Evolutionary conservation across 1,140 invertebrate species (phyloP).

Genomic region (Gonioctena quinquepunctata): DNA sequence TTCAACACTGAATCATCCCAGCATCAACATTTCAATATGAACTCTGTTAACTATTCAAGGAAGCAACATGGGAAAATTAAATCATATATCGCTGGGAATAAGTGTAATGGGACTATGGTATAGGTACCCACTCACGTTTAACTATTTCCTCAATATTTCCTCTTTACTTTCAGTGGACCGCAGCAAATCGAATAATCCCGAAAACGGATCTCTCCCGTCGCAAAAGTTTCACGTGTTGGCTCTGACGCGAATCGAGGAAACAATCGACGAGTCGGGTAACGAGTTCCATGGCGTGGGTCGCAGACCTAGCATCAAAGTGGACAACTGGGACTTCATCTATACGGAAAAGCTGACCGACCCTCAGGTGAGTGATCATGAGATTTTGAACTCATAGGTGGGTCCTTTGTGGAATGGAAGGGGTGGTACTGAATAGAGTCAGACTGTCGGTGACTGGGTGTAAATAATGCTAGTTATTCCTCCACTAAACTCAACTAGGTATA

Average conservation of each 20-base stretch:
- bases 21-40: too few relatives aligned
- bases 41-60: too few relatives aligned
- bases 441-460: too few relatives aligned
- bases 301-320: constrained; percentile 43
- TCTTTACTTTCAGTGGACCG: neutral
- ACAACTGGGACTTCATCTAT: constrained; percentile 51
- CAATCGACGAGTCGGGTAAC: constrained; percentile 7
- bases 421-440: neutral
- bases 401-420: neutral
- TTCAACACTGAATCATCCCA: too few relatives aligned
- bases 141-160: too few relatives aligned
- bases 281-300: constrained; percentile 13
- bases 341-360: constrained; percentile 28
- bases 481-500: too few relatives aligned
- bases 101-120: too few relatives aligned
- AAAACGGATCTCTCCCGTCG: neutral
- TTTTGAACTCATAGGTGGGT: neutral
- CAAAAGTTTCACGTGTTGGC: constrained; percentile 49
- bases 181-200: neutral
- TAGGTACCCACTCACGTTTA: too few relatives aligned
- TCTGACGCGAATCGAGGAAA: constrained; percentile 43
- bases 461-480: too few relatives aligned
- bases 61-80: too few relatives aligned
- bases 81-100: too few relatives aligned
- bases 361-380: constrained; percentile 3